Percentiles rank a stretch among this genome's conserved stretches.
These are phyloP conservation scores for Drosophila setifemur DNA, from an alignment of 1,140 invertebrate species.

Conservation along the genomic window DNA sequence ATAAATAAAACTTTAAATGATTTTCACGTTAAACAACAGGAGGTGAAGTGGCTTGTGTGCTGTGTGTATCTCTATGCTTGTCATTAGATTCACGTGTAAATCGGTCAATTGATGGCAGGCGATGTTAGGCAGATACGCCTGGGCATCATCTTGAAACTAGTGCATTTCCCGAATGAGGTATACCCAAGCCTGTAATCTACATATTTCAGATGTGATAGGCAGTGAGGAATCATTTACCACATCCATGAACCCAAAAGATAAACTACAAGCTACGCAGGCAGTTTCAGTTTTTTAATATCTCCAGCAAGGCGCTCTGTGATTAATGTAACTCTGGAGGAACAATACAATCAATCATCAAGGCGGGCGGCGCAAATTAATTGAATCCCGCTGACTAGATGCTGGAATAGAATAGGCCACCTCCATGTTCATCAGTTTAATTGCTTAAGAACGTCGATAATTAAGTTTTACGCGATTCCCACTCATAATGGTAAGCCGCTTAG, in stretches of 20 bases:
- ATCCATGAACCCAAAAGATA: neutral
- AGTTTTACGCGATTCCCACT: neutral
- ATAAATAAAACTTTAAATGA: slow-evolving; percentile 44
- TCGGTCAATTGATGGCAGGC: neutral
- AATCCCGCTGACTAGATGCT: slow-evolving; percentile 3
- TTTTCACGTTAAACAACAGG: slow-evolving; percentile 6
- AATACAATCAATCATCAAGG: neutral
- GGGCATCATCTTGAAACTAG: neutral
- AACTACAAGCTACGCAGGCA: neutral
- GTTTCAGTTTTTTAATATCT: neutral
- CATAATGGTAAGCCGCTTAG: neutral
- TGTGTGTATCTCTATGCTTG: slow-evolving; percentile 9
- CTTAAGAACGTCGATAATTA: neutral
- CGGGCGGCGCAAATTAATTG: slow-evolving; percentile 36
- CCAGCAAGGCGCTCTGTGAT: neutral
- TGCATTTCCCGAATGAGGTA: neutral
- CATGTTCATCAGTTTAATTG: neutral
- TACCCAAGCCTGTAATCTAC: no score
- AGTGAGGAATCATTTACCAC: neutral
- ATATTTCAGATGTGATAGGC: neutral
- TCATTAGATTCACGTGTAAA: slow-evolving; percentile 9
- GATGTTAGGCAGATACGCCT: neutral
- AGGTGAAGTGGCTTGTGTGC: neutral
- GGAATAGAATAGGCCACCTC: neutral
- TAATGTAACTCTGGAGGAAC: neutral